phyloP scores from a whole-genome alignment of 1,140 invertebrate genomes.

The Teleogryllus occipitalis region DNA sequence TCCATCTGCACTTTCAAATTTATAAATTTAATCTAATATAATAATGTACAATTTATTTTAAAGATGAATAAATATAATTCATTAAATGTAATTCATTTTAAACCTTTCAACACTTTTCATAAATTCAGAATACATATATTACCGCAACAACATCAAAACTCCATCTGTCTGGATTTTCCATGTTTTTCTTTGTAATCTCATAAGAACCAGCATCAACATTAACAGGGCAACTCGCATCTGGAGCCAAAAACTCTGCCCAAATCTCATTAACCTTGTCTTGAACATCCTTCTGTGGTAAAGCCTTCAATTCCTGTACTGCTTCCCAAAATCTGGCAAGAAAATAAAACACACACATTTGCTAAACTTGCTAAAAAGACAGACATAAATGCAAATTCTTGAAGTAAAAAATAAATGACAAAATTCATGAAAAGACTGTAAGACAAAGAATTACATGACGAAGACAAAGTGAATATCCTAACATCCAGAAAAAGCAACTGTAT shows the following conservation, averaged over 20 bases:
- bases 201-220: slow-evolving; percentile 91
- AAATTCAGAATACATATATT: slow-evolving; percentile 25
- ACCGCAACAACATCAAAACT: slow-evolving; percentile 96
- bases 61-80: not conserved
- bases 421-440: not conserved
- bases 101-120: not conserved
- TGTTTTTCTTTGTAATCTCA: slow-evolving; percentile 68
- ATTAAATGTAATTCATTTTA: not conserved
- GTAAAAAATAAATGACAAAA: not conserved
- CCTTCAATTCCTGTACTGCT: slow-evolving; percentile 87
- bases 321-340: slow-evolving; percentile 78
- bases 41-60: too few species aligned
- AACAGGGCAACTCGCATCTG: slow-evolving; percentile 90
- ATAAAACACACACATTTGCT: too few species aligned
- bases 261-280: slow-evolving; percentile 80
- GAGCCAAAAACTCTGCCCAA: slow-evolving; percentile 88
- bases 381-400: too few species aligned
- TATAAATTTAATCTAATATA: too few species aligned
- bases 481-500: too few species aligned
- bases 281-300: slow-evolving; percentile 76
- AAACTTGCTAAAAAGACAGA: too few species aligned
- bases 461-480: not conserved
- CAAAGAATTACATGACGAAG: not conserved
- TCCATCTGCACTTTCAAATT: too few species aligned
- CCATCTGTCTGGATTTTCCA: slow-evolving; percentile 80